Base-by-base conservation (phyloP, 2,888 invertebrate genomes). In the Drosophila dives region DNA sequence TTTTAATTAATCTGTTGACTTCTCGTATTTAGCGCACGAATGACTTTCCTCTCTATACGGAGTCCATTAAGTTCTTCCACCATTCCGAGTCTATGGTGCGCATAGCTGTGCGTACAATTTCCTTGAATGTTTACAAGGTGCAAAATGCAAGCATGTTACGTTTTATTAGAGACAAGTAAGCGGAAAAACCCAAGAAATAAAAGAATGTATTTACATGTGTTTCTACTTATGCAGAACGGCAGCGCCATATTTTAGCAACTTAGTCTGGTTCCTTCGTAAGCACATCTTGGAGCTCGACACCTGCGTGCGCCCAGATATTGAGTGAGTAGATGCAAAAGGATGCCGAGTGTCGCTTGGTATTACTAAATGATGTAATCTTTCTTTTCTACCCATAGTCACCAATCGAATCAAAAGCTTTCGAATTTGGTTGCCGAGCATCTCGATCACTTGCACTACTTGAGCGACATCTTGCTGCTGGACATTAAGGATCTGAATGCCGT, bases 11-110 rank as follows among this genome's bases (percentile, higher is more conserved):
- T 55, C 4, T 5, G 1, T 3, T 32, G 4, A 34, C 10, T 49
- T 38, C 64, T 20, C 5, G 26, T 23, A 12, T 50, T 15, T 32
- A 93, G 98, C 97, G 98, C 91, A 99, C 99, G 62, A 98, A 99
- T 94, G 99, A 99, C 93, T 99, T 99, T 94, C 99, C 99, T 8
- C 94, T 99, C 23, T 99, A 99, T 92, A 99, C 99, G 3, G 99
- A 99, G 94, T 99, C 99, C 40, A 98, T 99, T 73, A 99, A 99
- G 93, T 99, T 99, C 94, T 99, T 99, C 94, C 99, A 99, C 93
- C 99, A 99, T 93, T 96, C 98, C 0, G 99, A 99, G 94, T 97
- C 98, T 42, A 99, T 99, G 99, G 99, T 99, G 40, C 95, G 99
- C 55, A 99, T 99, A 84, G 99, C 99, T 3, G 99, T 99, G 17